These are phyloP conservation scores for Lontra canadensis DNA, from an alignment of 2,113 vertebrate genomes.

Conservation along the genomic window DNA sequence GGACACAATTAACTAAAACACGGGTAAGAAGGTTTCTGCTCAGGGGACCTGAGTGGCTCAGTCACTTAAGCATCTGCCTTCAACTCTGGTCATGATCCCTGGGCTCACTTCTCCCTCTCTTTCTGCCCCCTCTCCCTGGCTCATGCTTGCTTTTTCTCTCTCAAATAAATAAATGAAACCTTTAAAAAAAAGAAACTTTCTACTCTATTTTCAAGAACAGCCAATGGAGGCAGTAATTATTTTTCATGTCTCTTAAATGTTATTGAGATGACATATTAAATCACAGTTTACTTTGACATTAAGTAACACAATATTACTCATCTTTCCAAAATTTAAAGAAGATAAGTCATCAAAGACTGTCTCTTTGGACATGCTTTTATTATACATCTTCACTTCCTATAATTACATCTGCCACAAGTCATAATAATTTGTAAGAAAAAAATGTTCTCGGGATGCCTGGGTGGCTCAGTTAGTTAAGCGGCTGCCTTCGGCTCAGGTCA, in stretches of 20 bases:
- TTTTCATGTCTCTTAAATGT: background rate
- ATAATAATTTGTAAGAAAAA: constrained; percentile 4
- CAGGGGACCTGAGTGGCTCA: background rate
- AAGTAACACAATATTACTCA: background rate
- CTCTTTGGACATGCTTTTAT: background rate
- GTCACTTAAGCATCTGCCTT: background rate
- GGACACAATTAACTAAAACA: background rate
- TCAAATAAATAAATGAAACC: background rate
- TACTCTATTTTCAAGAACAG: background rate
- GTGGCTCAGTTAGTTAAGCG: too few species aligned
- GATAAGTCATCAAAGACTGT: background rate
- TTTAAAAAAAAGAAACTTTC: background rate
- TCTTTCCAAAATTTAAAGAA: background rate
- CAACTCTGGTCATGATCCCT: background rate
- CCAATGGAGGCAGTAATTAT: background rate
- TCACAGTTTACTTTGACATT: background rate
- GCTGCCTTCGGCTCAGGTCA: too few species aligned
- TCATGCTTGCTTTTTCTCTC: background rate
- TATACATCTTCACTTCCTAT: background rate
- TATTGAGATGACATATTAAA: background rate
- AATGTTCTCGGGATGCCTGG: background rate
- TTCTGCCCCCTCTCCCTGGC: background rate
- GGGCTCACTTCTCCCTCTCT: background rate
- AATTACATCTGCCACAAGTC: background rate
- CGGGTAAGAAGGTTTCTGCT: background rate